Evolutionary conservation across 2,888 invertebrate species (phyloP).

Genomic region (Odontomyia ornata): DNA sequence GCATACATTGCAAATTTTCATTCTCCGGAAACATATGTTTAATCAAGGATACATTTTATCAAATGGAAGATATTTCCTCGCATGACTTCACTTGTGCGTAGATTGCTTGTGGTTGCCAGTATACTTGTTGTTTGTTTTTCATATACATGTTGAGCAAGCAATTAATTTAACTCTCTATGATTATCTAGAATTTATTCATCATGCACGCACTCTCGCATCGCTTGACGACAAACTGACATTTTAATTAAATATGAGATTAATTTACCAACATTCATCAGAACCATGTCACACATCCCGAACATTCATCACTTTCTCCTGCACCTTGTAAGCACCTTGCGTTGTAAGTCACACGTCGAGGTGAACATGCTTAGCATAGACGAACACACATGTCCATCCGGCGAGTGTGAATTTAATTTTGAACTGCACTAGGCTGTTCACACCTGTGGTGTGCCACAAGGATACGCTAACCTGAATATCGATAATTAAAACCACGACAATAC

Average conservation of each 20-base stretch:
- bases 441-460: not conserved
- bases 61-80: not conserved
- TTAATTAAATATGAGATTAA: slow-evolving; percentile 13
- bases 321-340: not conserved
- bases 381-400: not conserved
- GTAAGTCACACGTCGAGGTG: not conserved
- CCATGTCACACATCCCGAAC: not conserved
- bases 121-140: not conserved
- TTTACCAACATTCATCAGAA: not conserved
- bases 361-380: not conserved
- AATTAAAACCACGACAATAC: not conserved
- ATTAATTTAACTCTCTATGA: slow-evolving; percentile 10
- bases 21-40: too few species aligned
- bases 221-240: slow-evolving; percentile 1
- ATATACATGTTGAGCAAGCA: not conserved
- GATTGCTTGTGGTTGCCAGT: not conserved
- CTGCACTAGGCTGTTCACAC: not conserved
- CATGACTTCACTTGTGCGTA: not conserved
- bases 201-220: slow-evolving; percentile 1
- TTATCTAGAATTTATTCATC: not conserved
- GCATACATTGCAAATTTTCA: too few species aligned
- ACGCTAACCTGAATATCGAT: not conserved
- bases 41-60: not conserved
- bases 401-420: slow-evolving; percentile 10
- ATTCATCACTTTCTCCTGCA: not conserved